A percentile compares a stretch with the other conserved stretches of the same genome.
These are phyloP conservation scores for Haliclystus octoradiatus DNA, from an alignment of 30 jellyfish, hydroid and myxozoan genomes.

Conservation along the genomic window DNA sequence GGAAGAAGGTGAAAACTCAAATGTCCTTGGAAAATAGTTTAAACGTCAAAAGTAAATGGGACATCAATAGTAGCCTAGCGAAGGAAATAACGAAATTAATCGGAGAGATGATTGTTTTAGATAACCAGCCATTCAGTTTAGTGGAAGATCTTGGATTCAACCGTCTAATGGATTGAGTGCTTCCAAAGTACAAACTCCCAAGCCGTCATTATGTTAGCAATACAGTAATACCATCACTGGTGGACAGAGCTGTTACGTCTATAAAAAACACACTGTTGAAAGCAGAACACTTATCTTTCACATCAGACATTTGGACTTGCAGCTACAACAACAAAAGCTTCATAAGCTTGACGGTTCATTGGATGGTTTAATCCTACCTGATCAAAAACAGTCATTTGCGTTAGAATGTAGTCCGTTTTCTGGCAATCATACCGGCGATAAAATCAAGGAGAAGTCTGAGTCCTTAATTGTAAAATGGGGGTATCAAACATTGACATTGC, in stretches of 20 bases:
- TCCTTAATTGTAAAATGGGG: slow-evolving; percentile 26
- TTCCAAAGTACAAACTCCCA: slow-evolving; percentile 33
- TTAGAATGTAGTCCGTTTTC: slow-evolving; percentile 31
- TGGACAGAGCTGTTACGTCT: slow-evolving; percentile 9
- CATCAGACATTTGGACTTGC: slow-evolving; percentile 69
- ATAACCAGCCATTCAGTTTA: slow-evolving; percentile 39
- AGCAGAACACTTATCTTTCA: slow-evolving; percentile 34
- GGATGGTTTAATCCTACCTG: too few species aligned
- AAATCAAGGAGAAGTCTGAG: slow-evolving; percentile 22
- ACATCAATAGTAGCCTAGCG: slow-evolving; percentile 17
- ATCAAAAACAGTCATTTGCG: background rate
- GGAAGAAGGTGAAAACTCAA: too few species aligned
- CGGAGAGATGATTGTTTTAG: slow-evolving; percentile 32
- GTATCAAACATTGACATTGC: slow-evolving; percentile 28
- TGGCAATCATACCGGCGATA: slow-evolving; percentile 39
- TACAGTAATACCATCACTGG: slow-evolving; percentile 22
- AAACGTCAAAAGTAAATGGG: slow-evolving; percentile 19
- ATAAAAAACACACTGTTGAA: slow-evolving; percentile 19
- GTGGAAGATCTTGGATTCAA: slow-evolving; percentile 41
- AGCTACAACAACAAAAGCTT: slow-evolving; percentile 32
- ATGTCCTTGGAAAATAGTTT: slow-evolving; percentile 8
- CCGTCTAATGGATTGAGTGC: slow-evolving; percentile 25
- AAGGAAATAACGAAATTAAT: slow-evolving; percentile 12
- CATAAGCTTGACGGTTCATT: slow-evolving; percentile 33
- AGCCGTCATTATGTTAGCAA: slow-evolving; percentile 31